phyloP scores from a whole-genome alignment of 1,140 invertebrate species.

The Drosophila albomicans region DNA sequence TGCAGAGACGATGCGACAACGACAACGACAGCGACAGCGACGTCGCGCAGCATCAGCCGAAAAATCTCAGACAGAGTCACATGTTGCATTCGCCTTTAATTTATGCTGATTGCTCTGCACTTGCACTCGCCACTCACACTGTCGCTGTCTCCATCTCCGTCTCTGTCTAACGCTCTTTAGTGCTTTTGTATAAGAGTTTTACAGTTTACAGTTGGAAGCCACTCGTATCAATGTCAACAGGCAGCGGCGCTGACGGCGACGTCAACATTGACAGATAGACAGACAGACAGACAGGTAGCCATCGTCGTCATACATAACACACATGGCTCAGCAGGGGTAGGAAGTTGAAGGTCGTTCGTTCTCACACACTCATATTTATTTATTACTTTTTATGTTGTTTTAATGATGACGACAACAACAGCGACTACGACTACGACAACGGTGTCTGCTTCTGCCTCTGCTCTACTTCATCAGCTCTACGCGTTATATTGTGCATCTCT shows the following conservation, averaged over 20 bases:
- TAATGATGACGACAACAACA: slow-evolving; percentile 71
- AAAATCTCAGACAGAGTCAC: slow-evolving; percentile 72
- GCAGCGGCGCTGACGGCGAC: slow-evolving; percentile 37
- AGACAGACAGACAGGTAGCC: slow-evolving; percentile 67
- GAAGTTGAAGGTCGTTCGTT: slow-evolving; percentile 82
- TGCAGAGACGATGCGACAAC: slow-evolving; percentile 20
- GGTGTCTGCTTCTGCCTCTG: slow-evolving; percentile 54
- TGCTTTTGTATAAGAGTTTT: slow-evolving; percentile 49
- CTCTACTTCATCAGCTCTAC: slow-evolving; percentile 48
- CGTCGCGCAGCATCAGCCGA: slow-evolving; percentile 55
- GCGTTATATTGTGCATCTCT: slow-evolving; percentile 61
- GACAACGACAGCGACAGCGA: slow-evolving; percentile 1
- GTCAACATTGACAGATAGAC: slow-evolving; percentile 8
- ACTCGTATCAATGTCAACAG: slow-evolving; percentile 71
- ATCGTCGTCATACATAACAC: slow-evolving; percentile 35
- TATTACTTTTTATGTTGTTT: slow-evolving; percentile 83
- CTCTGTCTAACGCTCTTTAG: slow-evolving; percentile 32
- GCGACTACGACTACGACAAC: slow-evolving; percentile 32
- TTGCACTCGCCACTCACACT: slow-evolving; percentile 5
- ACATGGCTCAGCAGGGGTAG: slow-evolving; percentile 64
- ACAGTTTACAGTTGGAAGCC: slow-evolving; percentile 71
- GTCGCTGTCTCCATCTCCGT: slow-evolving; percentile 16
- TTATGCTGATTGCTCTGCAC: slow-evolving; percentile 67
- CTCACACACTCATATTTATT: slow-evolving; percentile 80
- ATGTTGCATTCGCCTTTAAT: slow-evolving; percentile 78